Evolutionary conservation across 2,888 invertebrate genomes (phyloP).

Genomic region (Epistrophe grossulariae): DNA sequence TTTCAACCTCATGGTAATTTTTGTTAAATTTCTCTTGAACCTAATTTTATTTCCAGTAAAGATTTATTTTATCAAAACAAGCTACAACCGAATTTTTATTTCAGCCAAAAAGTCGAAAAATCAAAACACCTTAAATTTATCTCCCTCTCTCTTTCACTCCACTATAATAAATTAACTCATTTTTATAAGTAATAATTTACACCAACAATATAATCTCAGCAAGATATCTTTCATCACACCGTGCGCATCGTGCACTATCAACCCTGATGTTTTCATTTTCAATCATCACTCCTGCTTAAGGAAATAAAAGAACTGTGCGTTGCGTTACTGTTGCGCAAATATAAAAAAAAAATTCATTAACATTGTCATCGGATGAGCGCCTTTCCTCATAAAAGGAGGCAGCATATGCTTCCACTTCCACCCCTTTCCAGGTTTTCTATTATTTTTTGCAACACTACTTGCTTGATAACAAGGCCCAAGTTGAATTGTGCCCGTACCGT

Average conservation of each 20-base stretch:
- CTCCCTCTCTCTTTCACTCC: neutral
- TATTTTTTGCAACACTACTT: conserved; percentile 44
- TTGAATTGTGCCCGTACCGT: conserved; percentile 36
- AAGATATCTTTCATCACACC: conserved; percentile 50
- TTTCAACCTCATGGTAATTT: too few species aligned
- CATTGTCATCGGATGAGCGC: conserved; percentile 70
- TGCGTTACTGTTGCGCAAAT: conserved; percentile 38
- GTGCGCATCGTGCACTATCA: neutral
- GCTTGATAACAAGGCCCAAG: conserved; percentile 37
- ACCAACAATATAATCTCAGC: conserved; percentile 52
- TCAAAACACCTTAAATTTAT: too few species aligned
- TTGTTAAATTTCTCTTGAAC: too few species aligned
- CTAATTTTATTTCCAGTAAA: too few species aligned
- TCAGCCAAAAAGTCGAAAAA: too few species aligned
- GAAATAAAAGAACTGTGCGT: conserved; percentile 33
- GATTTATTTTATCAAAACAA: too few species aligned
- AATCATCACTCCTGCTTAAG: conserved; percentile 58
- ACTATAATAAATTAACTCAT: conserved; percentile 52
- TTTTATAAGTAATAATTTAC: conserved; percentile 50
- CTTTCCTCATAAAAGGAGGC: conserved; percentile 57
- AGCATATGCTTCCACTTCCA: conserved; percentile 73
- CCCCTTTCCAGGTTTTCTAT: conserved; percentile 50
- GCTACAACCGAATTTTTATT: too few species aligned
- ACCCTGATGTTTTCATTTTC: conserved; percentile 66
- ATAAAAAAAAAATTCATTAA: conserved; percentile 61